Conservation (phyloP, 2,113 vertebrate genomes). For the Galeopterus variegatus region DNA sequence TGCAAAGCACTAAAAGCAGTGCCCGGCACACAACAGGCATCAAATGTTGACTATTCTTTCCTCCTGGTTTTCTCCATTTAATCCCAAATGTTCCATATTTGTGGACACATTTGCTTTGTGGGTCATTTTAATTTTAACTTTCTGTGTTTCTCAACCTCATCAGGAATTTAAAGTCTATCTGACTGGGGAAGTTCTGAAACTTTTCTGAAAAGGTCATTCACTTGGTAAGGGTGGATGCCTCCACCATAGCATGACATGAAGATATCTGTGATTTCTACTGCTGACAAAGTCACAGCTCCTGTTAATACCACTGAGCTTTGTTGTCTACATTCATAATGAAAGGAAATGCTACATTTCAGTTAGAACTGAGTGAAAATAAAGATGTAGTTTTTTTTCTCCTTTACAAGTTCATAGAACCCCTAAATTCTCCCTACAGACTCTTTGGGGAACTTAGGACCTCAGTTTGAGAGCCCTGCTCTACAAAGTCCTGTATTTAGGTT, state of each 20-base stretch:
- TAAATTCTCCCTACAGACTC: not conserved
- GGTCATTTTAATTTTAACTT: not conserved
- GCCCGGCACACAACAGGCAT: not conserved
- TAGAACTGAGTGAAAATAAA: not conserved
- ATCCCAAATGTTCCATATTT: not conserved
- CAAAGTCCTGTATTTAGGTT: not conserved
- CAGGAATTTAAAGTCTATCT: not conserved
- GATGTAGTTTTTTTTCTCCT: rapidly evolving
- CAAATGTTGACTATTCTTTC: rapidly evolving
- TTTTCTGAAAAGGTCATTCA: not conserved
- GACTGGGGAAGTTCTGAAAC: not conserved
- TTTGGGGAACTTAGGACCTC: not conserved
- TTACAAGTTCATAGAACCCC: not conserved
- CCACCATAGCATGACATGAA: rapidly evolving
- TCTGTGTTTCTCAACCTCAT: not conserved
- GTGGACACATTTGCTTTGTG: not conserved
- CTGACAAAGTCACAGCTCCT: not conserved
- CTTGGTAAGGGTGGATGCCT: not conserved
- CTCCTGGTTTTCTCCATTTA: not conserved
- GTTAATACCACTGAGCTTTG: not conserved
- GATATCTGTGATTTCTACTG: not conserved
- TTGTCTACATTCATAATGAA: rapidly evolving
- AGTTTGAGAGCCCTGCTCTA: not conserved
- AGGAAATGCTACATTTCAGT: not conserved
- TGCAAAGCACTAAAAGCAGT: not conserved